Evolutionary conservation across 2,888 invertebrate species (phyloP).

Genomic region (Blomia tropicalis): DNA sequence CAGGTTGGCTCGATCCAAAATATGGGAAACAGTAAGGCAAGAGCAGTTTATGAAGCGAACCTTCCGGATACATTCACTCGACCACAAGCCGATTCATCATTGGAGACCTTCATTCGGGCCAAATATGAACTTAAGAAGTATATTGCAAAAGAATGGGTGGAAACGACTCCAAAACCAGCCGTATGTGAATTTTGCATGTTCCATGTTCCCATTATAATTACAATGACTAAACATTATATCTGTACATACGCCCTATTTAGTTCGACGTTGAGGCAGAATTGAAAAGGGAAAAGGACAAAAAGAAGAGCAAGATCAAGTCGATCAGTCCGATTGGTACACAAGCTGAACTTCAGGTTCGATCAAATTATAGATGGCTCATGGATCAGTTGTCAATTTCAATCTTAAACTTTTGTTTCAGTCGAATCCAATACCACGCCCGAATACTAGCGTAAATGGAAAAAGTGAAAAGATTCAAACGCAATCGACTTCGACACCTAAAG

Average conservation of each 20-base stretch:
- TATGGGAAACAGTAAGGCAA: slow-evolving; percentile 91
- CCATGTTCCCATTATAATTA: not conserved
- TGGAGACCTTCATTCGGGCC: slow-evolving; percentile 89
- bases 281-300: slow-evolving; percentile 29
- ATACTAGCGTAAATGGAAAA: not conserved
- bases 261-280: slow-evolving; percentile 37
- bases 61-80: slow-evolving; percentile 85
- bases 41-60: slow-evolving; percentile 93
- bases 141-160: slow-evolving; percentile 91
- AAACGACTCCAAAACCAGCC: slow-evolving; percentile 57
- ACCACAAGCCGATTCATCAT: slow-evolving; percentile 74
- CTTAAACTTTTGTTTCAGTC: slow-evolving; percentile 15
- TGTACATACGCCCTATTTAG: too few species aligned
- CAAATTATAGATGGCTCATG: not conserved
- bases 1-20: slow-evolving; percentile 85
- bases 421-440: slow-evolving; percentile 16
- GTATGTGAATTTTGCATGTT: slow-evolving; percentile 27
- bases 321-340: slow-evolving; percentile 11
- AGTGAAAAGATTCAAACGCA: not conserved
- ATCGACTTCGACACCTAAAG: not conserved
- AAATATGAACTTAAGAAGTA: slow-evolving; percentile 99
- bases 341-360: slow-evolving; percentile 23
- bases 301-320: slow-evolving; percentile 29
- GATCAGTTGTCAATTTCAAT: not conserved
- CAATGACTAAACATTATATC: too few species aligned